Evolutionary conservation across 2,888 invertebrate species (phyloP).

Genomic region (Dione juno): DNA sequence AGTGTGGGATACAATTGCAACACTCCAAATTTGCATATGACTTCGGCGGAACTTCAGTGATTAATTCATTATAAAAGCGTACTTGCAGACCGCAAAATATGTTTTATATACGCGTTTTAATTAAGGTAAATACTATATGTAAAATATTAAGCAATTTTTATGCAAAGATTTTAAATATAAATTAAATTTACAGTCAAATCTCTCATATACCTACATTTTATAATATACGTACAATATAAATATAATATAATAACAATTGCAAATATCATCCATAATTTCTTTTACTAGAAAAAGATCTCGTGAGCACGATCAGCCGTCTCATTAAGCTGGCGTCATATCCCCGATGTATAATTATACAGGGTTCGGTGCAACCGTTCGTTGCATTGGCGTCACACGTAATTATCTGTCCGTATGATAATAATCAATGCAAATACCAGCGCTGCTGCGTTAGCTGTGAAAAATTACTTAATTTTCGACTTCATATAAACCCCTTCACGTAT

Average conservation of each 20-base stretch:
- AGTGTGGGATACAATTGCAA: conserved; percentile 74
- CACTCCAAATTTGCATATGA: conserved; percentile 75
- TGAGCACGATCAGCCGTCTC: conserved; percentile 41
- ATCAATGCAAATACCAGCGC: conserved; percentile 73
- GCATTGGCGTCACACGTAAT: conserved; percentile 74
- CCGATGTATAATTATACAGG: conserved; percentile 63
- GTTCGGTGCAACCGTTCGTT: conserved; percentile 58
- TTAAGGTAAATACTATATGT: background rate
- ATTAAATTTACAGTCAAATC: background rate
- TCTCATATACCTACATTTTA: background rate
- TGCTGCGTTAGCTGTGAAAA: conserved; percentile 61
- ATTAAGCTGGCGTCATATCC: conserved; percentile 55
- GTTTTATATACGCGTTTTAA: conserved; percentile 35
- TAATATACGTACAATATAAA: conserved; percentile 4
- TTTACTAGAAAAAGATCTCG: conserved; percentile 36
- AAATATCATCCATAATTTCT: conserved; percentile 21
- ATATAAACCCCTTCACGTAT: conserved; percentile 20
- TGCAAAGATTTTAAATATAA: background rate
- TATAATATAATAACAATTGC: background rate
- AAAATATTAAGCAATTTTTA: conserved; percentile 5
- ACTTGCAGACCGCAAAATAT: conserved; percentile 35
- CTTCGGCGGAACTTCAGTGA: conserved; percentile 63
- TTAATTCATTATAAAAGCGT: conserved; percentile 54
- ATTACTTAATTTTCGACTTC: conserved; percentile 65
- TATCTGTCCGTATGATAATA: conserved; percentile 76